phyloP scores from a whole-genome alignment of 2,888 invertebrate species.

The Netelia fuscicornis region DNA sequence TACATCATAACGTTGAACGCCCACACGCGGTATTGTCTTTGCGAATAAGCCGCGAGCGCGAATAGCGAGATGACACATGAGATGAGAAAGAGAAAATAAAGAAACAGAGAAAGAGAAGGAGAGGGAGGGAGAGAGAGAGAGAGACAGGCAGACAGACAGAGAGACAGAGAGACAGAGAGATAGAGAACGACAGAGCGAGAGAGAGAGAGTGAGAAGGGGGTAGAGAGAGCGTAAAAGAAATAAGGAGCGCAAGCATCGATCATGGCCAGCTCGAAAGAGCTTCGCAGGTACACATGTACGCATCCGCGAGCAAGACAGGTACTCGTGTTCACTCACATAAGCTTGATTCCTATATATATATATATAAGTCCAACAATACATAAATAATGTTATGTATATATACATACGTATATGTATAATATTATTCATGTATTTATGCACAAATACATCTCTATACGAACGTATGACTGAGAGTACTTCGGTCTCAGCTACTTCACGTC shows the following conservation, averaged over 20 bases:
- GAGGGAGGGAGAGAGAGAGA: neutral
- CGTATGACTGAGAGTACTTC: slow-evolving; percentile 23
- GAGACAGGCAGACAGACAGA: neutral
- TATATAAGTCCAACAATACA: neutral
- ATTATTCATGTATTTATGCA: neutral
- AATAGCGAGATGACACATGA: slow-evolving; percentile 30
- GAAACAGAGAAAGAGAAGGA: neutral
- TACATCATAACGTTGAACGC: slow-evolving; percentile 37
- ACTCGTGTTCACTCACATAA: slow-evolving; percentile 49
- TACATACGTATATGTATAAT: neutral
- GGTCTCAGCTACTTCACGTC: slow-evolving; percentile 26
- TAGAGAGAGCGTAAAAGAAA: slow-evolving; percentile 9
- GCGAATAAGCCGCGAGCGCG: slow-evolving; percentile 48
- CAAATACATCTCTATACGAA: neutral
- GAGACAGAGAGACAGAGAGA: no score
- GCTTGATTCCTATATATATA: neutral
- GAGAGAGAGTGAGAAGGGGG: no score
- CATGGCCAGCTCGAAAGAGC: slow-evolving; percentile 11
- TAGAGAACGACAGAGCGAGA: no score
- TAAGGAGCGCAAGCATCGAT: slow-evolving; percentile 59
- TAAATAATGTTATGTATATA: slow-evolving; percentile 1
- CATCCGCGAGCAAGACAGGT: slow-evolving; percentile 47
- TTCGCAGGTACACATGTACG: slow-evolving; percentile 43
- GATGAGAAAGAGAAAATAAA: neutral
- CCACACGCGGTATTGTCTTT: slow-evolving; percentile 59